Base-by-base conservation (phyloP, 2,888 invertebrate genomes). In the Alloscopus bannaensis region DNA sequence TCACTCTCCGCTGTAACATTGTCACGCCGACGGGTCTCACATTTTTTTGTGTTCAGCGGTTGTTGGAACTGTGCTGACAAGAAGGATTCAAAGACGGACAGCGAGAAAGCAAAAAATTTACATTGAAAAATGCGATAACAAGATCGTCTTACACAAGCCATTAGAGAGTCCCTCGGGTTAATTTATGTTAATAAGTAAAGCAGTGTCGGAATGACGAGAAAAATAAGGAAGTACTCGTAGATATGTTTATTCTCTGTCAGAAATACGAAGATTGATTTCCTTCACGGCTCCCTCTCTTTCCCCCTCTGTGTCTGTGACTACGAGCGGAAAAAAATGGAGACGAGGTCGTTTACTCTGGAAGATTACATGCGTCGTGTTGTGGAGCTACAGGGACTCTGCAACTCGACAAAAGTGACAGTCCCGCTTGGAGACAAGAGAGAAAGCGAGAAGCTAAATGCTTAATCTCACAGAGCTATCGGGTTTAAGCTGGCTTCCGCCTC, bases 231-330 rank as follows among this genome's bases (percentile, higher is more conserved):
- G 24, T 50, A 31, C 59, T 22, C 26, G 26, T 8, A 45, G 40
- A 72, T 31, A 31, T 65, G 75, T 75, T 75, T 75, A 75, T 59
- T 60, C 55, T 68, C 26, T 75, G 75, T 66, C 75, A 75, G 66
- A 57, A 52, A 29, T 47, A 75, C 59, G 66, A 75, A 75, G 75
- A 75, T 75, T 75, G 75, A 75, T 75, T 66, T 75, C 66, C 31
- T 45, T 45, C 20, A 45, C 13, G 13, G 45, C 45, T 45, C 45
- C 18, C 18, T 45, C n/a, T n/a, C n/a, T n/a, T n/a, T n/a, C n/a
- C n/a, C n/a, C n/a, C n/a, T n/a, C n/a, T n/a, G n/a, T n/a, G n/a
- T n/a, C n/a, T n/a, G n/a, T n/a, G n/a, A n/a, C n/a, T n/a, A n/a
- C n/a, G n/a, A n/a, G n/a, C n/a, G n/a, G n/a, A n/a, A n/a, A n/a